A percentile compares a stretch with the other conserved stretches of the same genome.
phyloP scores from a whole-genome alignment of 2,797 vertebrate species.

The Cryptoprocta ferox region DNA sequence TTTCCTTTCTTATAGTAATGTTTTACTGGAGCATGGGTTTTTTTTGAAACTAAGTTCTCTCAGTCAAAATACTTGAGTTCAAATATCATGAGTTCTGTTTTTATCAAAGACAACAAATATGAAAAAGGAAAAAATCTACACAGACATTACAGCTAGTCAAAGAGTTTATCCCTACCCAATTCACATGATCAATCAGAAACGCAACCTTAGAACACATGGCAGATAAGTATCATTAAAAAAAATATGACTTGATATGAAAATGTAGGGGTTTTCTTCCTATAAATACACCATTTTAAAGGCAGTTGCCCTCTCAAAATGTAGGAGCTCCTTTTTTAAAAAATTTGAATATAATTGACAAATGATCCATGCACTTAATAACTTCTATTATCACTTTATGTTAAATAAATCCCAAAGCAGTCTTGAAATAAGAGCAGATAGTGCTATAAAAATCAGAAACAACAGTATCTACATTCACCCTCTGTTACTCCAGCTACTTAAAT shows the following conservation, averaged over 20 bases:
- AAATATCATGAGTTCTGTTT: neutral
- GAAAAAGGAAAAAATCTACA: neutral
- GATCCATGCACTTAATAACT: neutral
- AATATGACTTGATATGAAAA: neutral
- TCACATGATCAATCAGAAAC: neutral
- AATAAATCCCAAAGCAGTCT: neutral
- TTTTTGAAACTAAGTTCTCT: neutral
- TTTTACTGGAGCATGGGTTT: neutral
- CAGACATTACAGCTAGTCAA: neutral
- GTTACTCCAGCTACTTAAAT: neutral
- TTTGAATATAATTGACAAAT: neutral
- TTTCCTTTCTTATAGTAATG: neutral
- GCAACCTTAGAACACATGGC: neutral
- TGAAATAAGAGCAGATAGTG: neutral
- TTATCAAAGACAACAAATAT: neutral
- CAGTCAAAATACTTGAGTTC: neutral
- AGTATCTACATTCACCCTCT: neutral
- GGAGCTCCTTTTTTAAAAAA: neutral
- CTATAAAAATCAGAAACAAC: neutral
- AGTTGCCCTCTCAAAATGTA: neutral
- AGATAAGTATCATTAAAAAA: neutral
- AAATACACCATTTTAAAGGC: neutral
- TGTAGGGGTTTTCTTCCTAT: neutral
- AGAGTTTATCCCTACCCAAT: neutral
- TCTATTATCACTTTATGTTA: neutral